Evolutionary conservation across 64 coral and sea anemone genomes (phyloP), one percentile per base, ranked within the genome.

Genomic region (Trachythela sp.): DNA sequence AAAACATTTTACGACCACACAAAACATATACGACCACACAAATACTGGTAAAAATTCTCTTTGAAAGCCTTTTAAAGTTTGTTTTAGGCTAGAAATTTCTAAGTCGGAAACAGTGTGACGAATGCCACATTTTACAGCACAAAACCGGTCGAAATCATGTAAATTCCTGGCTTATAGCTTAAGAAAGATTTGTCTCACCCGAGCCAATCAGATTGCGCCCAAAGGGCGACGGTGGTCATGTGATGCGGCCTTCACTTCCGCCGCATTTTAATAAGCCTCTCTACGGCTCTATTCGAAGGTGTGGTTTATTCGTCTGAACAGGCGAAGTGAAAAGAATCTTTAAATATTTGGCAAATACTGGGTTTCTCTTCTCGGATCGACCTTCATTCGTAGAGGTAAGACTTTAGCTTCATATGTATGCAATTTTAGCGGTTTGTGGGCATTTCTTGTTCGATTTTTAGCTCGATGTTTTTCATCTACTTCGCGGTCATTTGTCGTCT

Each of bases 231-330:
- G 13, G 75, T 39, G 75, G 37, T 80, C 75, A 80, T 80, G 75
- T 80, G 75, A 80, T 29, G 37, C 0, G 30, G 2, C 59, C 18
- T 80, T 37, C 37, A 80, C 75, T 80, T 80, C 75, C 75, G 75
- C 4, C 15, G 30, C 13, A 37, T 80, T 80, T 80, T 80, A 77
- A 77, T 38, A 39, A 80, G 75, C 75, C 75, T 31, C 34, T 80
- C 75, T 80, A 80, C 33, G 75, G 37, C 33, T 80, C 59, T 45
- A 68, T 80, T 80, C 75, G 75, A 80, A 80, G 75, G 75, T 80
- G 75, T 80, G 75, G 75, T 80, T 80, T 80, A 39, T 68, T 68
- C 75, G 75, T 39, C 33, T 80, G 75, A 80, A 36, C 75, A 9
- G 75, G 33, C 27, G 15, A 35, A 80, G 37, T 35, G 27, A 15